Evolutionary conservation across 2,797 vertebrate species (phyloP).

Genomic region (Pteronotus mesoamericanus): DNA sequence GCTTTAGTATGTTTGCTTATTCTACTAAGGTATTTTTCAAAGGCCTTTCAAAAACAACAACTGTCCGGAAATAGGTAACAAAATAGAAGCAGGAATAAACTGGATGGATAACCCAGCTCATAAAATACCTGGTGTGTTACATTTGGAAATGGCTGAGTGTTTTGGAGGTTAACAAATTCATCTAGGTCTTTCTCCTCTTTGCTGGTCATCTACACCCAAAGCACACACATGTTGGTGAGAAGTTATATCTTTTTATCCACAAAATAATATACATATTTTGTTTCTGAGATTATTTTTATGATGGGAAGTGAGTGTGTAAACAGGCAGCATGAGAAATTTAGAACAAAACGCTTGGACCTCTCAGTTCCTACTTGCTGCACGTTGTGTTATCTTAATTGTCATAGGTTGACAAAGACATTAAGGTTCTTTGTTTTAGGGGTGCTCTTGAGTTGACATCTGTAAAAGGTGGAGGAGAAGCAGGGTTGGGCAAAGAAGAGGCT

Average conservation of each 20-base stretch:
- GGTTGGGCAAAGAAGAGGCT: neutral
- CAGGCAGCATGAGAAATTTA: neutral
- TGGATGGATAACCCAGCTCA: neutral
- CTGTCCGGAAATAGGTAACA: neutral
- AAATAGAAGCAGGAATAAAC: neutral
- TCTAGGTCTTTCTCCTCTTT: neutral
- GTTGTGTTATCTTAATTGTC: fast-evolving
- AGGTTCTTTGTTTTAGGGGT: fast-evolving
- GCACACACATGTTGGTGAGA: fast-evolving
- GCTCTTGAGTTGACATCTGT: fast-evolving
- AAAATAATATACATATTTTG: fast-evolving
- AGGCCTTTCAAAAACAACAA: neutral
- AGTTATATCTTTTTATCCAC: neutral
- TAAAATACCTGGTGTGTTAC: fast-evolving
- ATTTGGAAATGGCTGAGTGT: fast-evolving
- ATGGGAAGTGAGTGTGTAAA: neutral
- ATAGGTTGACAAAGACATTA: no score
- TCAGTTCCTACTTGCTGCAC: fast-evolving
- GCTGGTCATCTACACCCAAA: neutral
- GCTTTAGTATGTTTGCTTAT: neutral
- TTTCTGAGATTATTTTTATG: neutral
- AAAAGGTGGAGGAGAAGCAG: neutral
- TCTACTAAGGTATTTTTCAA: neutral
- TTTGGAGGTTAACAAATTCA: neutral
- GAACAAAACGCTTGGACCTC: neutral